Conservation (phyloP, 2,888 invertebrate genomes). For the Drosophila subquinaria region DNA sequence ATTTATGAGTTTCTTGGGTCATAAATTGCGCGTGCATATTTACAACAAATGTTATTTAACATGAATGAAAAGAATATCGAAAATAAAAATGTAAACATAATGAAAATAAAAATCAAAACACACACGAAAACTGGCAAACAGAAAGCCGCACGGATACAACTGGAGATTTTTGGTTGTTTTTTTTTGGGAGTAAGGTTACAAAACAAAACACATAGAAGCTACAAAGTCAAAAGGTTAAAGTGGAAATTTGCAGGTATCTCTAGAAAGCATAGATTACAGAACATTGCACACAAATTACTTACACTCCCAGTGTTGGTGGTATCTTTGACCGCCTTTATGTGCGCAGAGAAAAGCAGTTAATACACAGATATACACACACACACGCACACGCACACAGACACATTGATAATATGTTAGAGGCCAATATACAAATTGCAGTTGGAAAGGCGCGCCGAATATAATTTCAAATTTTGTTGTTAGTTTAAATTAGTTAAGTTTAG, state of each 20-base stretch:
- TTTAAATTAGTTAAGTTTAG: slow-evolving; percentile 53
- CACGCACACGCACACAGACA: slow-evolving; percentile 37
- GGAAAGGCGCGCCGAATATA: slow-evolving; percentile 66
- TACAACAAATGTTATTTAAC: slow-evolving; percentile 59
- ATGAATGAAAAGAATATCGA: slow-evolving; percentile 66
- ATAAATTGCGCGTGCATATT: slow-evolving; percentile 59
- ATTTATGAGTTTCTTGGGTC: slow-evolving; percentile 76
- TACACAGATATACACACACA: slow-evolving; percentile 45
- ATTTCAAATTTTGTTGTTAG: slow-evolving; percentile 29
- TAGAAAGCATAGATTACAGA: slow-evolving; percentile 52
- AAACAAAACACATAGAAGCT: slow-evolving; percentile 27
- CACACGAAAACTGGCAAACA: slow-evolving; percentile 51
- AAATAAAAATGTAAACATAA: slow-evolving; percentile 44
- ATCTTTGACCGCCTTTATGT: slow-evolving; percentile 89
- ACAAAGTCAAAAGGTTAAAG: slow-evolving; percentile 18
- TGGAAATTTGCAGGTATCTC: slow-evolving; percentile 3
- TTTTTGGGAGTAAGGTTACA: neutral
- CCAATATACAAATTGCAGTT: slow-evolving; percentile 61
- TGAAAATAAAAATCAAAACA: slow-evolving; percentile 35
- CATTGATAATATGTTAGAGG: slow-evolving; percentile 39
- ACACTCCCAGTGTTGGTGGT: slow-evolving; percentile 90
- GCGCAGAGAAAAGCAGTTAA: slow-evolving; percentile 71
- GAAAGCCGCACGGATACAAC: slow-evolving; percentile 60
- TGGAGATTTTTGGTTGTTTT: neutral
- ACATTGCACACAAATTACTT: slow-evolving; percentile 84